Percentiles rank a stretch among this genome's conserved stretches.
Conservation (phyloP, 2,113 vertebrate genomes). For the Ictidomys tridecemlineatus region DNA sequence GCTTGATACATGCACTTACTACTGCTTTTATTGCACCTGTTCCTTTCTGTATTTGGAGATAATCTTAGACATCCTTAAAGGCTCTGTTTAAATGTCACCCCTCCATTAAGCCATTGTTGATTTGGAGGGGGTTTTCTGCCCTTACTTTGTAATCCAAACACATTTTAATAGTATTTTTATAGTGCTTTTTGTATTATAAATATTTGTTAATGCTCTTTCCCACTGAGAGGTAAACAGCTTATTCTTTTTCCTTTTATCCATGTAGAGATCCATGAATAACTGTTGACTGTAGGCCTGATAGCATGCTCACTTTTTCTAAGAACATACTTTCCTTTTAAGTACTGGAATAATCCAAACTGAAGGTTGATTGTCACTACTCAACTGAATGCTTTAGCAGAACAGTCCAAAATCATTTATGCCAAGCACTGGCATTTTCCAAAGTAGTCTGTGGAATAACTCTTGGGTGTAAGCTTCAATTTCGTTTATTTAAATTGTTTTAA, state of each 20-base stretch:
- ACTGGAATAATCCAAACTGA: neutral
- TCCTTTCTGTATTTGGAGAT: neutral
- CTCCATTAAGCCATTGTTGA: constrained; percentile 8
- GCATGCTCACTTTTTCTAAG: neutral
- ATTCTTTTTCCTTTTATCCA: neutral
- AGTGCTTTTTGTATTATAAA: neutral
- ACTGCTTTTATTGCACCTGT: neutral
- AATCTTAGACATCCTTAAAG: neutral
- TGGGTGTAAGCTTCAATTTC: constrained; percentile 41
- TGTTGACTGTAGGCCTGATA: neutral
- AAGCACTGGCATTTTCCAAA: constrained; percentile 1
- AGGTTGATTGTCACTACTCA: neutral
- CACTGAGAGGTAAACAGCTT: neutral
- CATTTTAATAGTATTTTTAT: neutral
- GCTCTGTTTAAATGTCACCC: neutral
- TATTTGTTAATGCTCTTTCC: neutral
- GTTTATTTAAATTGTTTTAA: constrained; percentile 43
- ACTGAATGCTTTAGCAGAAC: neutral
- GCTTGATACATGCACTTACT: neutral
- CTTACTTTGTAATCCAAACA: neutral
- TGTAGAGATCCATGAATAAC: neutral
- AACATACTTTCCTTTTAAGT: neutral
- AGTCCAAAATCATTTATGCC: neutral
- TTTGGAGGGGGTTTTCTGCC: neutral
- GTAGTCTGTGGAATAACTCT: neutral